Base-by-base conservation (phyloP, 2,888 invertebrate species). In the Acanthosoma haemorrhoidale region DNA sequence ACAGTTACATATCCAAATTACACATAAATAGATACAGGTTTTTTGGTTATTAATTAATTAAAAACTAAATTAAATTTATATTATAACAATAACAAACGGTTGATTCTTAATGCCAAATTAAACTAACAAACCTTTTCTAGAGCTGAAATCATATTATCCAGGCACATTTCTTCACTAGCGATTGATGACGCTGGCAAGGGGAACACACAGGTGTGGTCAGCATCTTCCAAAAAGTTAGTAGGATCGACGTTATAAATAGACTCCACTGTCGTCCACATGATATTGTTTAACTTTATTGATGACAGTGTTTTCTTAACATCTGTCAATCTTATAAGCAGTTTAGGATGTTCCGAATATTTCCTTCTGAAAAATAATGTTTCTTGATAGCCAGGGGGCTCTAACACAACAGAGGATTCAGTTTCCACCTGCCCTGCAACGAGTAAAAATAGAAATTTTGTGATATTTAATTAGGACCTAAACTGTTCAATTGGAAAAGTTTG, bases 261-360 rank as follows among this genome's bases (percentile, higher is more conserved):
- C 21, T 64, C 64, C 6, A 64, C 41, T 9, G 64, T 38, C 18
- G 41, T n/a, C 64, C 64, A 64, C 64, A 64, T 64, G 8, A 64
- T 31, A 13, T 64, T 64, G 15, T 38, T 41, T 29, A 64, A 2
- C 13, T 34, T 11, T 25, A 21, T 25, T 3, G n/a, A 15, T 13
- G 39, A 25, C 9, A 64, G 13, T 5, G 18, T 29, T 4, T 25
- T 31, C 25, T 8, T 64, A 21, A 3, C 9, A 15, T 64, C 64
- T 1, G 21, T 25, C 29, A 64, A 13, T 11, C 18, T n/a, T 1
- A 64, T 29, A 3, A 8, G 9, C n/a, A 64, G 8, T 13, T 41
- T 39, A 9, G 64, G 64, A 31, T 64, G 25, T 18, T 64, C 39
- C 8, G 64, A 29, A 15, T 11, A 25, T 29, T 13, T 29, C 2